These are phyloP conservation scores for Thereva unica DNA, from an alignment of 2,888 invertebrate genomes.

Conservation along the genomic window DNA sequence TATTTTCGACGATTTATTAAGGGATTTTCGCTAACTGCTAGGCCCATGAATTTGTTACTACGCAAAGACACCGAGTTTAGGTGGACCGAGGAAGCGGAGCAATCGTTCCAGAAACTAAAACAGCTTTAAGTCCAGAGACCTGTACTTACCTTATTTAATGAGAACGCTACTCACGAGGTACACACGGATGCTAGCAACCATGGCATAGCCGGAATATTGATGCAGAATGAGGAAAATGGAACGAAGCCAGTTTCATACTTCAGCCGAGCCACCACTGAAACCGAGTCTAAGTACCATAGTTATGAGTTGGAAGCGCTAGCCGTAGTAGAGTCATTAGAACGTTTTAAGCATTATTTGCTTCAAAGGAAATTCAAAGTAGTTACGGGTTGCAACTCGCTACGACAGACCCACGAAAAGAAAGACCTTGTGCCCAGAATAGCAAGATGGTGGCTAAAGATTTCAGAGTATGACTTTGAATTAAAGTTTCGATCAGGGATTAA, in stretches of 20 bases:
- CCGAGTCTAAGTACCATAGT: background rate
- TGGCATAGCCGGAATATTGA: background rate
- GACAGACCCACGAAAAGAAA: too few relatives aligned
- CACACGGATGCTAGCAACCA: background rate
- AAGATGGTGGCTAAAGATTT: too few relatives aligned
- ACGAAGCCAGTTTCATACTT: too few relatives aligned
- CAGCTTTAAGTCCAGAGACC: conserved; percentile 5
- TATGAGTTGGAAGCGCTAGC: too few relatives aligned
- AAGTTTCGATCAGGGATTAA: conserved; percentile 1
- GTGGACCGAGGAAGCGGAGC: background rate
- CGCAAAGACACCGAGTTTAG: background rate
- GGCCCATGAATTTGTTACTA: background rate
- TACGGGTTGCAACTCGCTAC: too few relatives aligned
- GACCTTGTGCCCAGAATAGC: too few relatives aligned
- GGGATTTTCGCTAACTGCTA: background rate
- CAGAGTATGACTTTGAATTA: conserved; percentile 30
- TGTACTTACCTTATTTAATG: background rate
- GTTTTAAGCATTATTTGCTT: background rate
- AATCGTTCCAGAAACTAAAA: background rate
- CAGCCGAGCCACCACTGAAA: too few relatives aligned
- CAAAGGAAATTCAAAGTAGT: too few relatives aligned
- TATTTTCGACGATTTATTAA: conserved; percentile 12
- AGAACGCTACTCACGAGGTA: background rate
- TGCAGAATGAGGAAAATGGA: background rate
- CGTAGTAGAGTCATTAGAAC: too few relatives aligned